Evolutionary conservation across 2,797 vertebrate species (phyloP).

Genomic region (Remorina albescens): DNA sequence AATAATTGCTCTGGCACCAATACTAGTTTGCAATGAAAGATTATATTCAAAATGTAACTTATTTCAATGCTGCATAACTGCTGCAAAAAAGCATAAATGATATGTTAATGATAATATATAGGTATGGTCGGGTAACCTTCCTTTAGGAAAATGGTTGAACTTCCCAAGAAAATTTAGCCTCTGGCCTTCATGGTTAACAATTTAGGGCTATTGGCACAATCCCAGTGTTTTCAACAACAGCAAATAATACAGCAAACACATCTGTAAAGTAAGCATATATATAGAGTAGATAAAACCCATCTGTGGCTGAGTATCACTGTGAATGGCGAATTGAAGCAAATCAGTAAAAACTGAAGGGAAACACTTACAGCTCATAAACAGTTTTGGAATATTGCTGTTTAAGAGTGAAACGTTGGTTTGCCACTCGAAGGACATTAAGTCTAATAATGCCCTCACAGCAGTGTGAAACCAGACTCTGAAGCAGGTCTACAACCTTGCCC

Average conservation of each 20-base stretch:
- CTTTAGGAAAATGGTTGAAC: too few species aligned
- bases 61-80: too few species aligned
- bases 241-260: constrained; percentile 7
- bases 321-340: not conserved
- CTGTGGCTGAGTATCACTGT: not conserved
- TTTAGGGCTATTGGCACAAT: constrained; percentile 15
- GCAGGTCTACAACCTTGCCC: not conserved
- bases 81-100: too few species aligned
- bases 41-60: too few species aligned
- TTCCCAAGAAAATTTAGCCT: not conserved
- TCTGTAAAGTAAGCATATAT: not conserved
- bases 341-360: not conserved
- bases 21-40: too few species aligned
- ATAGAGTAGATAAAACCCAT: not conserved
- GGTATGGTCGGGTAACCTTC: too few species aligned
- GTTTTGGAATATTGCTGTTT: not conserved
- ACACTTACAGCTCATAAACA: not conserved
- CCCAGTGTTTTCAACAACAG: constrained; percentile 19
- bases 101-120: too few species aligned
- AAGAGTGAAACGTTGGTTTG: constrained; percentile 1
- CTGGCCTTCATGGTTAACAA: constrained; percentile 21
- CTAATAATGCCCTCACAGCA: not conserved
- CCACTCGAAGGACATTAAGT: not conserved
- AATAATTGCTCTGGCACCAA: too few species aligned
- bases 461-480: constrained; percentile 13